A percentile compares a stretch with the other conserved stretches of the same genome.
Conservation (phyloP, 2,888 invertebrate genomes). For the Uloborus plumipes region DNA sequence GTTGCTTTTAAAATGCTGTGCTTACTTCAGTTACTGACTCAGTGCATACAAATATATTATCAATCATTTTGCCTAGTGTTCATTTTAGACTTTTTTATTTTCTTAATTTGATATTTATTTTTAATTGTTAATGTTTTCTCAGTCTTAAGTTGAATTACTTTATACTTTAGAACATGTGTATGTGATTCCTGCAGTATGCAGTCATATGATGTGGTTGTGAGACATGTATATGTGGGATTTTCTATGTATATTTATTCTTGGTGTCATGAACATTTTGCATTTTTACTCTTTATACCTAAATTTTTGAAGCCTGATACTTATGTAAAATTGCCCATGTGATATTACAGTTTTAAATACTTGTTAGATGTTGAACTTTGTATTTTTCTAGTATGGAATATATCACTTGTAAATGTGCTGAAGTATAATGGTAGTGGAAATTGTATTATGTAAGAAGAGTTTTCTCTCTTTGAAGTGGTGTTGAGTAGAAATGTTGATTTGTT, state of each 20-base stretch:
- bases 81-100: too few species aligned
- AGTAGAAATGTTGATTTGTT: too few species aligned
- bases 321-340: conserved; percentile 58
- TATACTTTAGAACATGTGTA: background rate
- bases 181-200: conserved; percentile 1
- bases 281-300: conserved; percentile 63
- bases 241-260: conserved; percentile 47
- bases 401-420: conserved; percentile 34
- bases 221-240: conserved; percentile 11
- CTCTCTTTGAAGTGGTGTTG: background rate
- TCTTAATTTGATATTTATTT: too few species aligned
- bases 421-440: conserved; percentile 33
- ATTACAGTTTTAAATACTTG: conserved; percentile 60
- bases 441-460: conserved; percentile 14
- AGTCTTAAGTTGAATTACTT: too few species aligned
- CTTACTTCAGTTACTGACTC: too few species aligned
- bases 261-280: conserved; percentile 51
- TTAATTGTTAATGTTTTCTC: too few species aligned
- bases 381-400: conserved; percentile 56
- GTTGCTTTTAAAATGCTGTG: too few species aligned
- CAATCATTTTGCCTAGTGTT: too few species aligned
- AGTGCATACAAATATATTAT: too few species aligned
- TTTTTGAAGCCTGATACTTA: conserved; percentile 57
- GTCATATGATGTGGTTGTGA: conserved; percentile 38
- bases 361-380: conserved; percentile 64